Evolutionary conservation across 2,888 invertebrate species (phyloP).

Genomic region (Carterocephalus palaemon): DNA sequence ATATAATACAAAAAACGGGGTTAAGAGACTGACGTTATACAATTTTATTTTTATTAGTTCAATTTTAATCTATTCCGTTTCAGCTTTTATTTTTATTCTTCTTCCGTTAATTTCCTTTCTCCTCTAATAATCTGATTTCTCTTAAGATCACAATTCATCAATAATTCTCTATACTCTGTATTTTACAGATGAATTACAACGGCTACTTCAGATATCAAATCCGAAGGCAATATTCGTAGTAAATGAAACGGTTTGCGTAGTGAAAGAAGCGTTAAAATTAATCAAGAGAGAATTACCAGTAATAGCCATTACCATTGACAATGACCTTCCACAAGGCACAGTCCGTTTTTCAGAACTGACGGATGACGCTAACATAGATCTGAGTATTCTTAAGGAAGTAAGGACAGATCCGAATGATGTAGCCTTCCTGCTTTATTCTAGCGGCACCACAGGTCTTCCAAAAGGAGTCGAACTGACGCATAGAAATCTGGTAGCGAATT

Average conservation of each 20-base stretch:
- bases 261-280: constrained; percentile 65
- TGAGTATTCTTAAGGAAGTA: constrained; percentile 62
- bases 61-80: too few species aligned
- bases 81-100: too few species aligned
- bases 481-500: constrained; percentile 73
- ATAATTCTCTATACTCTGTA: not conserved
- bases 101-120: not conserved
- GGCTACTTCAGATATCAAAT: constrained; percentile 75
- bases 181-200: constrained; percentile 80
- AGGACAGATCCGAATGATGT: constrained; percentile 73
- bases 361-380: constrained; percentile 66
- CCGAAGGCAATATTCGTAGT: constrained; percentile 79
- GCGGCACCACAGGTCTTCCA: constrained; percentile 90
- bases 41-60: too few species aligned
- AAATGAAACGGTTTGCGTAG: constrained; percentile 59
- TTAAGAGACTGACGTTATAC: too few species aligned
- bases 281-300: constrained; percentile 70
- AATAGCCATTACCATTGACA: constrained; percentile 51
- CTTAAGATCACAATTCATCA: not conserved
- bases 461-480: constrained; percentile 86
- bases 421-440: constrained; percentile 87
- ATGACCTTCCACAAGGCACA: constrained; percentile 64
- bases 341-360: constrained; percentile 80
- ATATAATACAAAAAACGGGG: too few species aligned
- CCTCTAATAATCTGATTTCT: not conserved